phyloP scores from a whole-genome alignment of 2,888 invertebrate species.

The Masnerella sp. region DNA sequence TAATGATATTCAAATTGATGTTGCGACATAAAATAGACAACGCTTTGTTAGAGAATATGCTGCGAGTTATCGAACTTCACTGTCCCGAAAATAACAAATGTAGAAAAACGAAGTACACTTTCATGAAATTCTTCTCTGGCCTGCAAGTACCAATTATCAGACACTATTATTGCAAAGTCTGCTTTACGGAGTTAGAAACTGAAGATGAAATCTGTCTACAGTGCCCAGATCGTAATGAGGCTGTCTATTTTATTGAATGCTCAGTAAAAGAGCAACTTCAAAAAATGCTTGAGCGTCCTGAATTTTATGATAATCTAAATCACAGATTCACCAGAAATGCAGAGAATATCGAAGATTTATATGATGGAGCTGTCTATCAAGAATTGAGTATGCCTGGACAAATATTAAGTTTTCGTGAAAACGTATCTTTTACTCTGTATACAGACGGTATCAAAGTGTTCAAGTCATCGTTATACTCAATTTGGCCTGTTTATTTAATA shows the following conservation, averaged over 20 bases:
- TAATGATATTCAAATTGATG: background rate
- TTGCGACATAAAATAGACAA: background rate
- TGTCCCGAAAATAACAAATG: slow-evolving; percentile 9
- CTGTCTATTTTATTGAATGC: slow-evolving; percentile 9
- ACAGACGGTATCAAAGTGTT: slow-evolving; percentile 1
- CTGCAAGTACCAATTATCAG: background rate
- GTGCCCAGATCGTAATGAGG: background rate
- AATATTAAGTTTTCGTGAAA: background rate
- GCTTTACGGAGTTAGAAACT: background rate
- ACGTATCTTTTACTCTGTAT: background rate
- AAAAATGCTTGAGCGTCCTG: slow-evolving; percentile 21
- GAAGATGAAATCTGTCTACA: slow-evolving; percentile 7
- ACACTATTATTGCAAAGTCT: background rate
- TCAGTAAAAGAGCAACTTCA: slow-evolving; percentile 6
- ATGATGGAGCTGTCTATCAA: slow-evolving; percentile 27
- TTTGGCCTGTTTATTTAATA: slow-evolving; percentile 11
- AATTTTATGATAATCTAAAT: slow-evolving; percentile 15
- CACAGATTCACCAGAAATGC: slow-evolving; percentile 8
- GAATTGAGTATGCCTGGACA: background rate
- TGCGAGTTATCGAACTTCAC: slow-evolving; percentile 8
- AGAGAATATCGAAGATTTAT: slow-evolving; percentile 25
- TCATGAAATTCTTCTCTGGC: slow-evolving; percentile 5
- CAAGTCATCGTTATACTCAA: background rate
- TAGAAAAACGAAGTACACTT: slow-evolving; percentile 9
- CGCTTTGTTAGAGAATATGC: background rate